phyloP scores from a whole-genome alignment of 2,113 vertebrate species.

The Trinectes maculatus region DNA sequence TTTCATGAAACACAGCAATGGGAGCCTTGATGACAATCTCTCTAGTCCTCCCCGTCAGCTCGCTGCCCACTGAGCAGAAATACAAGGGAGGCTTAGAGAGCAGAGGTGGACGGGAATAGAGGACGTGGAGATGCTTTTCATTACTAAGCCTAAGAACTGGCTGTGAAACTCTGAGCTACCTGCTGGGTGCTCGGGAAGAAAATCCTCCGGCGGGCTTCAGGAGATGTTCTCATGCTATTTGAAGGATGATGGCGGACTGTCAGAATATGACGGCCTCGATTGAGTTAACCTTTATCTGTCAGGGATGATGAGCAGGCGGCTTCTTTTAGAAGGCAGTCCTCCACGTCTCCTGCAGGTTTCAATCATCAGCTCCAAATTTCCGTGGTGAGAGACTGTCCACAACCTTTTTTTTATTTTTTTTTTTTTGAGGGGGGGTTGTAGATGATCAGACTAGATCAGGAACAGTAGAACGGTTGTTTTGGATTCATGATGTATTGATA shows the following conservation, averaged over 20 bases:
- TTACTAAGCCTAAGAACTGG: conserved; percentile 40
- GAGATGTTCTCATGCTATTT: conserved; percentile 47
- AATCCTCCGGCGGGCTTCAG: conserved; percentile 49
- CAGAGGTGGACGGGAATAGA: conserved; percentile 17
- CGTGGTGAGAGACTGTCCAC: background rate
- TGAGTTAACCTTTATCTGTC: conserved; percentile 39
- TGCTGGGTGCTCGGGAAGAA: conserved; percentile 30
- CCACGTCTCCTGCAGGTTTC: conserved; percentile 29
- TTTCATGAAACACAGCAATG: conserved; percentile 26
- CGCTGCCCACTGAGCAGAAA: conserved; percentile 42
- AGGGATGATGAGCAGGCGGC: conserved; percentile 27
- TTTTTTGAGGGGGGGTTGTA: too few species aligned
- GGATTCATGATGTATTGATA: conserved; percentile 10
- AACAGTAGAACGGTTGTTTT: conserved; percentile 18
- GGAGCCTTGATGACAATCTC: conserved; percentile 55
- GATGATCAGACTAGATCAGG: conserved; percentile 24
- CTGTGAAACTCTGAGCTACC: conserved; percentile 46
- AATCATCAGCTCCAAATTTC: background rate
- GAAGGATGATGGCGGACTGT: conserved; percentile 46
- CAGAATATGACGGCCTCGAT: conserved; percentile 33
- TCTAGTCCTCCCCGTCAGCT: conserved; percentile 50
- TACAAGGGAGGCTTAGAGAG: conserved; percentile 43
- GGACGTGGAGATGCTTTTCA: conserved; percentile 59
- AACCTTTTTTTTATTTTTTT: too few species aligned
- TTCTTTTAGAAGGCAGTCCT: conserved; percentile 29